A percentile compares a stretch with the other conserved stretches of the same genome.
phyloP scores from a whole-genome alignment of 2,113 vertebrate species.

The Scatophagus argus region DNA sequence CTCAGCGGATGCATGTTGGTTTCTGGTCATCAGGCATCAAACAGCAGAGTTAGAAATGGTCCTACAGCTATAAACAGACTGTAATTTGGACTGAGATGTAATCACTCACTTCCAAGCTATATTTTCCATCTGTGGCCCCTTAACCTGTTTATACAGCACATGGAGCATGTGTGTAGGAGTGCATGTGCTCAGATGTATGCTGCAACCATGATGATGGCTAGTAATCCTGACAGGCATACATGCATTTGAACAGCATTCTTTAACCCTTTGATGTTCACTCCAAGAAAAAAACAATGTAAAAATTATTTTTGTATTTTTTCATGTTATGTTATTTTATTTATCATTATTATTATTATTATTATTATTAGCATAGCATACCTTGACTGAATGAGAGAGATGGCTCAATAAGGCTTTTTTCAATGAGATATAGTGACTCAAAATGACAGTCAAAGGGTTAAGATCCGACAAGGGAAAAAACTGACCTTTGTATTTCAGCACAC shows the following conservation, averaged over 20 bases:
- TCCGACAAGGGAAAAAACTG: conserved; percentile 6
- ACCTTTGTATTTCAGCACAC: conserved; percentile 33
- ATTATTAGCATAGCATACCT: too few relatives aligned
- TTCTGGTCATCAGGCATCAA: conserved; percentile 54
- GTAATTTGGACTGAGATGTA: conserved; percentile 55
- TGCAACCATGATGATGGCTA: conserved; percentile 44
- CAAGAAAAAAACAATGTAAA: too few relatives aligned
- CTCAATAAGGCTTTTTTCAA: too few relatives aligned
- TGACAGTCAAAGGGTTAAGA: too few relatives aligned
- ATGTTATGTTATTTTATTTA: too few relatives aligned
- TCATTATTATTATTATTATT: too few relatives aligned
- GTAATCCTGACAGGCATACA: conserved; percentile 49
- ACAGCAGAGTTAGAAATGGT: conserved; percentile 46
- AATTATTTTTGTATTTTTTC: too few relatives aligned
- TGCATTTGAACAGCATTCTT: too few relatives aligned
- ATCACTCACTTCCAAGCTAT: conserved; percentile 71
- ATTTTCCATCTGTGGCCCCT: conserved; percentile 70
- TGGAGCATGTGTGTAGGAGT: conserved; percentile 30
- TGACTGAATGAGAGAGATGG: too few relatives aligned
- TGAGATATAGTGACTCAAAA: too few relatives aligned
- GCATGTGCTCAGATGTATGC: conserved; percentile 22
- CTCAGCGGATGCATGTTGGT: conserved; percentile 50
- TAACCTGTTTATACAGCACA: conserved; percentile 43
- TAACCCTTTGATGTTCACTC: too few relatives aligned
- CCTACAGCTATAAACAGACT: conserved; percentile 70